phyloP scores from a whole-genome alignment of 2,113 vertebrate genomes.

The Sceloporus undulatus region DNA sequence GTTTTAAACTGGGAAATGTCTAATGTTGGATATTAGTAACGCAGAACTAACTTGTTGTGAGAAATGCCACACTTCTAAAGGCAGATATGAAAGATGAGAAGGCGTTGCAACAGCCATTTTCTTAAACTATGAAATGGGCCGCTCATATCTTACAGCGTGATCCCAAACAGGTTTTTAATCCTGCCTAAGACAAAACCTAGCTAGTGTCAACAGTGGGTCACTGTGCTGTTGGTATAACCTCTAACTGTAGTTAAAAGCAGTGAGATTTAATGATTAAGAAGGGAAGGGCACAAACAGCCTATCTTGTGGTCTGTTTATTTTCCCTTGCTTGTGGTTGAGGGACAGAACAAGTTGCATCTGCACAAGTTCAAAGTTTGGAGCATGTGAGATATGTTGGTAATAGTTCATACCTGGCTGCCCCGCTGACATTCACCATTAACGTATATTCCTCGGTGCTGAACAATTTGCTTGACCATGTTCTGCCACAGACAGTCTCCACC shows the following conservation, averaged over 20 bases:
- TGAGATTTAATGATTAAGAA: background rate
- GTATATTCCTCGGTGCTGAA: background rate
- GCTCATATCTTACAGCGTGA: background rate
- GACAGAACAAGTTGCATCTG: background rate
- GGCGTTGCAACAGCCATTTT: background rate
- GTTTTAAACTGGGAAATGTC: background rate
- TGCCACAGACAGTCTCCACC: conserved; percentile 35
- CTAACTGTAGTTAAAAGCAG: background rate
- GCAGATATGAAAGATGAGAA: background rate
- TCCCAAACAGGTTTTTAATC: background rate
- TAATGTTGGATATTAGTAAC: background rate
- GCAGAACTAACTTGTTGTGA: background rate
- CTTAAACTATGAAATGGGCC: background rate
- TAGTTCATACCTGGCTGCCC: background rate
- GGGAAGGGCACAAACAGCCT: background rate
- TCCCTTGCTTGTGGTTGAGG: background rate
- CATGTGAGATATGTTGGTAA: background rate
- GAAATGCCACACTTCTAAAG: background rate
- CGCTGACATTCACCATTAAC: background rate
- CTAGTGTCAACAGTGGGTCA: background rate
- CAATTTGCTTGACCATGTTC: conserved; percentile 23
- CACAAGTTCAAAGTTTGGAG: background rate
- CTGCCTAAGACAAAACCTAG: background rate
- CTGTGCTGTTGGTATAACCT: background rate
- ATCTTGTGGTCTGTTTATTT: background rate